A percentile compares a stretch with the other conserved stretches of the same genome.
Evolutionary conservation across 2,888 invertebrate species (phyloP).

Genomic region (Eumerus sabulonum): DNA sequence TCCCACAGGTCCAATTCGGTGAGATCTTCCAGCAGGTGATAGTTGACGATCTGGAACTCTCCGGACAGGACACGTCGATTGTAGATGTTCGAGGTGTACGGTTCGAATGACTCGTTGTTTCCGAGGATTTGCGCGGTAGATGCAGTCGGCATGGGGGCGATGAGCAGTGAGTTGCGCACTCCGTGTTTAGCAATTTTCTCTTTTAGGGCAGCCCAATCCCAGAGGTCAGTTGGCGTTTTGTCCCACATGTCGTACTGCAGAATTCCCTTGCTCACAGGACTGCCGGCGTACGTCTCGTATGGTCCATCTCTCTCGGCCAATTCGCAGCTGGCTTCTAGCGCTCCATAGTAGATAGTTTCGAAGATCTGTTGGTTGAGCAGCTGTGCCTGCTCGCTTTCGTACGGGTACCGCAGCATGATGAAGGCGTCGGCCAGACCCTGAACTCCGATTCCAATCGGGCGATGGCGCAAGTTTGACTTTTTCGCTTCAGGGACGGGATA

Average conservation of each 20-base stretch:
- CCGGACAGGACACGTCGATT: slow-evolving; percentile 95
- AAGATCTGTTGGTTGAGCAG: slow-evolving; percentile 96
- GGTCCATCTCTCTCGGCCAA: slow-evolving; percentile 90
- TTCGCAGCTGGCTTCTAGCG: slow-evolving; percentile 97
- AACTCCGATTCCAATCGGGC: slow-evolving; percentile 95
- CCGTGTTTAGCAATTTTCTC: slow-evolving; percentile 92
- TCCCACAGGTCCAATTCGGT: slow-evolving; percentile 95
- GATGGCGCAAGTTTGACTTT: slow-evolving; percentile 91
- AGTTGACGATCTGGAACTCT: slow-evolving; percentile 97
- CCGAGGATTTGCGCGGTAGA: slow-evolving; percentile 99
- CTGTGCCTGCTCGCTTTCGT: slow-evolving; percentile 92
- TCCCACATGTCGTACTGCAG: slow-evolving; percentile 99
- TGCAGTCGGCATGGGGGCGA: slow-evolving; percentile 99
- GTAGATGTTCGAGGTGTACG: slow-evolving; percentile 98
- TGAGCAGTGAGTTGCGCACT: slow-evolving; percentile 92
- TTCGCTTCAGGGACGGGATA: slow-evolving; percentile 95
- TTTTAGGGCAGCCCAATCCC: slow-evolving; percentile 93
- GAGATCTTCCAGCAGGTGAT: slow-evolving; percentile 95
- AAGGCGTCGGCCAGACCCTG: slow-evolving; percentile 99
- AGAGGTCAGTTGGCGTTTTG: slow-evolving; percentile 90
- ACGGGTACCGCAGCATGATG: slow-evolving; percentile 94
- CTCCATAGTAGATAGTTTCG: slow-evolving; percentile 98
- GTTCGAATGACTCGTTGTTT: slow-evolving; percentile 98
- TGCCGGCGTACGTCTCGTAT: slow-evolving; percentile 95
- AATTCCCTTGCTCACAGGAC: slow-evolving; percentile 96